phyloP scores from a whole-genome alignment of 2,888 invertebrate genomes.

The Pachydiplax longipennis region DNA sequence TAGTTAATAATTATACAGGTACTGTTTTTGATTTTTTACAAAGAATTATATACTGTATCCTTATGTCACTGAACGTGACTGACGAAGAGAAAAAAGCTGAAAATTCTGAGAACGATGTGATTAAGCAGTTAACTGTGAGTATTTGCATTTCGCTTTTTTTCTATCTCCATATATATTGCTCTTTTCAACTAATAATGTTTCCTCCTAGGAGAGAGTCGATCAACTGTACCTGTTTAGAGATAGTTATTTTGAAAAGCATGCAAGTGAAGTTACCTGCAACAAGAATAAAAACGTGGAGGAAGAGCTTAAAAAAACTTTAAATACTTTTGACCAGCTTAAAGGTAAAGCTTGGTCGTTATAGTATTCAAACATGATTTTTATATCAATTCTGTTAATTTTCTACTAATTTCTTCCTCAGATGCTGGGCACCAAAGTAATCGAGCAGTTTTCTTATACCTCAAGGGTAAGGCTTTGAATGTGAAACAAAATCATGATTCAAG shows the following conservation, averaged over 20 bases:
- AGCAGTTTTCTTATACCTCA: slow-evolving; percentile 73
- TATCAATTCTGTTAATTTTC: neutral
- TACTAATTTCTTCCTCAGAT: slow-evolving; percentile 40
- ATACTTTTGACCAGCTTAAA: slow-evolving; percentile 71
- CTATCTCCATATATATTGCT: neutral
- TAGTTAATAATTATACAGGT: neutral
- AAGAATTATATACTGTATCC: neutral
- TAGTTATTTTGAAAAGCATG: slow-evolving; percentile 78
- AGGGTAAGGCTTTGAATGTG: slow-evolving; percentile 79
- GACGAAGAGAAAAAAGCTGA: neutral
- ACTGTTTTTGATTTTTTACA: neutral
- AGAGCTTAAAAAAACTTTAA: slow-evolving; percentile 68
- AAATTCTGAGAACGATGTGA: slow-evolving; percentile 22
- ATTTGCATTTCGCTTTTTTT: neutral
- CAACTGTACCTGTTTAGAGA: slow-evolving; percentile 75
- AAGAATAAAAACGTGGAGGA: slow-evolving; percentile 71
- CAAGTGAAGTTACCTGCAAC: slow-evolving; percentile 71
- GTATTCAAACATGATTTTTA: neutral
- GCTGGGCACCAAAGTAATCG: slow-evolving; percentile 55
- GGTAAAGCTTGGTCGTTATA: slow-evolving; percentile 58
- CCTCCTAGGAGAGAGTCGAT: slow-evolving; percentile 70
- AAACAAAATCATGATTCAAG: slow-evolving; percentile 70
- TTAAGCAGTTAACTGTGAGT: slow-evolving; percentile 18
- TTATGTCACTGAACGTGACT: slow-evolving; percentile 10
- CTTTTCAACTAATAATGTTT: neutral